Conservation (phyloP, 2,113 vertebrate genomes). For the Piprites chloris region DNA sequence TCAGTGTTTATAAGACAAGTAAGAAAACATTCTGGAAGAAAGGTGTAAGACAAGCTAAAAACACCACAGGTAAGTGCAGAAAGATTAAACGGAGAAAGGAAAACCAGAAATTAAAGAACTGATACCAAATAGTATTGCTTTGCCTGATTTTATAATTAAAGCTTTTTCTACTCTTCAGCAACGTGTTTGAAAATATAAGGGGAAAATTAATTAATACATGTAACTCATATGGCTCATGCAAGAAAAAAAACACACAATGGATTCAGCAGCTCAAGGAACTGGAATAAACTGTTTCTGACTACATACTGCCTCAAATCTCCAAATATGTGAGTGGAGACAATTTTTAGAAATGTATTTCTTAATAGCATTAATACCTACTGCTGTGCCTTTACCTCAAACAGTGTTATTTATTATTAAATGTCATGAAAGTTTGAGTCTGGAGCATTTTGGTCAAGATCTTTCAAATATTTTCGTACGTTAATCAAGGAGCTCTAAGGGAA, state of each 20-base stretch:
- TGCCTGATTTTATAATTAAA: background rate
- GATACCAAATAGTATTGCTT: background rate
- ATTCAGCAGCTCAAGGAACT: background rate
- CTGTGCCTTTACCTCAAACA: background rate
- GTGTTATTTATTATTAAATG: background rate
- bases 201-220: background rate
- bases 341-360: background rate
- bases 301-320: background rate
- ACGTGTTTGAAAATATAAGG: background rate
- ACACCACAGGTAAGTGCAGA: background rate
- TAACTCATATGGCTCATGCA: background rate
- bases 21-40: background rate
- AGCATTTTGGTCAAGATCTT: background rate
- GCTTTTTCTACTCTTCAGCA: background rate
- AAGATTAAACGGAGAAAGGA: background rate
- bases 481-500: background rate
- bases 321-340: background rate
- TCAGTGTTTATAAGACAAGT: background rate
- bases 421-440: background rate
- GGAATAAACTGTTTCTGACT: background rate
- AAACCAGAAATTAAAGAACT: background rate
- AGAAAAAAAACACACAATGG: background rate
- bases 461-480: background rate
- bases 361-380: background rate
- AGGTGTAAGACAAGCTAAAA: background rate